Evolutionary conservation across 2,888 invertebrate species (phyloP).

Genomic region (Terebella lapidaria): DNA sequence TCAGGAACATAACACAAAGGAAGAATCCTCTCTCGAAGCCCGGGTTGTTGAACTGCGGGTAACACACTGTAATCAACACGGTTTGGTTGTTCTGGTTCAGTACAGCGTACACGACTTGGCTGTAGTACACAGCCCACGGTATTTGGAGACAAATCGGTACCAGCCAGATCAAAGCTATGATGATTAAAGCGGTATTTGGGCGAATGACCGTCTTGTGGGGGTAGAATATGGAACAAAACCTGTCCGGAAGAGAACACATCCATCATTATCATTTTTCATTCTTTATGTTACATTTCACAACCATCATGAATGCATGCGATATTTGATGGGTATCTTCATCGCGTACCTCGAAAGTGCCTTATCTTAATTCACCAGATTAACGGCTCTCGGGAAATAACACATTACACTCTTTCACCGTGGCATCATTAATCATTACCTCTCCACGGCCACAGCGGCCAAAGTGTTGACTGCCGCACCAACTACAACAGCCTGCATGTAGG

Average conservation of each 20-base stretch:
- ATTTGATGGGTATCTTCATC: too few species aligned
- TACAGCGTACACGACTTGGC: neutral
- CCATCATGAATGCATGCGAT: neutral
- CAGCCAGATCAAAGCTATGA: constrained; percentile 86
- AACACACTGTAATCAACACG: neutral
- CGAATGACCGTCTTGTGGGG: constrained; percentile 14
- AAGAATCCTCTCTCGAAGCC: constrained; percentile 55
- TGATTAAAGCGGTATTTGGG: constrained; percentile 52
- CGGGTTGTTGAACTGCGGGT: neutral
- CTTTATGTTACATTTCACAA: neutral
- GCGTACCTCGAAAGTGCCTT: too few species aligned
- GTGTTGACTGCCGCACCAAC: constrained; percentile 23
- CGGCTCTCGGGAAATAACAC: too few species aligned
- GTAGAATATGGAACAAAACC: constrained; percentile 20
- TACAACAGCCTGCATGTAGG: constrained; percentile 22
- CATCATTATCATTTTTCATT: neutral
- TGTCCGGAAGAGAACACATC: constrained; percentile 4
- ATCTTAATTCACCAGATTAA: too few species aligned
- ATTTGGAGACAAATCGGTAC: constrained; percentile 58
- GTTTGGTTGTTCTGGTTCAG: neutral
- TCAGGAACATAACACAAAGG: constrained; percentile 78
- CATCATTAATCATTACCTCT: constrained; percentile 22
- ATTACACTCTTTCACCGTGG: too few species aligned
- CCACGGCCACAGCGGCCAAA: constrained; percentile 22
- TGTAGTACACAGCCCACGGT: constrained; percentile 3